A percentile compares a stretch with the other conserved stretches of the same genome.
Evolutionary conservation across 2,888 invertebrate species (phyloP).

Genomic region (Loripinus fragilis): DNA sequence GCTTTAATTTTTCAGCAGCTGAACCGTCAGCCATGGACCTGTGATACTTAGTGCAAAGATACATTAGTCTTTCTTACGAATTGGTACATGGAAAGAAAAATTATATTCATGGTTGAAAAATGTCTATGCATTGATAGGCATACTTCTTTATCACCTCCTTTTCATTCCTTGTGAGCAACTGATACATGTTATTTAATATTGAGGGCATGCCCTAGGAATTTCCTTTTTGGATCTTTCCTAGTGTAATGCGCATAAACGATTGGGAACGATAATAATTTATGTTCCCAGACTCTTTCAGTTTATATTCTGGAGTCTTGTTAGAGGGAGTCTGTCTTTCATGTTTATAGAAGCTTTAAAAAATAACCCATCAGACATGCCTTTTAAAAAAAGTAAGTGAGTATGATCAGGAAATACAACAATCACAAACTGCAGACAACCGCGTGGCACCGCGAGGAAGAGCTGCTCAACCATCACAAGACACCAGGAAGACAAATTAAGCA

Average conservation of each 20-base stretch:
- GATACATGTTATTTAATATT: conserved; percentile 40
- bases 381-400: no score
- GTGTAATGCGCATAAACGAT: conserved; percentile 47
- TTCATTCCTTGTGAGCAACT: conserved; percentile 28
- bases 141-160: conserved; percentile 24
- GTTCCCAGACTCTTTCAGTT: conserved; percentile 27
- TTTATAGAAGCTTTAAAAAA: conserved; percentile 16
- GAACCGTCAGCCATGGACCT: conserved; percentile 12
- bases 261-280: conserved; percentile 57
- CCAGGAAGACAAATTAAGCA: no score
- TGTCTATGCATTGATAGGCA: conserved; percentile 29
- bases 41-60: conserved; percentile 39
- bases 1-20: neutral
- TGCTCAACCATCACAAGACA: no score
- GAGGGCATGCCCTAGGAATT: conserved; percentile 37
- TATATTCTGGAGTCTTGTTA: conserved; percentile 32
- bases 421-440: no score
- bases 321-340: conserved; percentile 28
- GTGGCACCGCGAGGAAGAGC: no score
- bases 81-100: conserved; percentile 41
- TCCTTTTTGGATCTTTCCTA: conserved; percentile 38
- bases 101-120: conserved; percentile 45
- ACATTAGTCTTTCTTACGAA: conserved; percentile 55
- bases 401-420: no score
- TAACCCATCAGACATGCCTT: conserved; percentile 24